Evolutionary conservation across 2,888 invertebrate genomes (phyloP).

Genomic region (Mesorhabditis sp.): DNA sequence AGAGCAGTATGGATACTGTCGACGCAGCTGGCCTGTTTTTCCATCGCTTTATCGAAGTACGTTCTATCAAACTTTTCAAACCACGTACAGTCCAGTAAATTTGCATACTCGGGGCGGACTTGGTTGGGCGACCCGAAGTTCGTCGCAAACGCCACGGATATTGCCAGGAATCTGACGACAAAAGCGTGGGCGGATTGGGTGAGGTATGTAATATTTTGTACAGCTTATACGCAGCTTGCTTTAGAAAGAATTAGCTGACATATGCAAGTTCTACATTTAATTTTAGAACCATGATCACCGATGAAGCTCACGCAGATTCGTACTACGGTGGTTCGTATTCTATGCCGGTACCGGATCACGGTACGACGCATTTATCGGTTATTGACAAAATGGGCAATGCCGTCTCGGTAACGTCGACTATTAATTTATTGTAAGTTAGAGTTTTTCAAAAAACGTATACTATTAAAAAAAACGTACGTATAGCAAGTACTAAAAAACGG

Average conservation of each 20-base stretch:
- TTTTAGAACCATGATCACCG: background rate
- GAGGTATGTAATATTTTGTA: no score
- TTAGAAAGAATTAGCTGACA: no score
- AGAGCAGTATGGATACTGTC: conserved; percentile 24
- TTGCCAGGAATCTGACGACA: conserved; percentile 37
- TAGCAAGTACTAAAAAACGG: no score
- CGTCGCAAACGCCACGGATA: conserved; percentile 28
- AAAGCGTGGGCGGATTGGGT: conserved; percentile 27
- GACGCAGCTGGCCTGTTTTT: conserved; percentile 64
- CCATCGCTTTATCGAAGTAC: conserved; percentile 80
- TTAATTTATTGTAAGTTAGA: conserved; percentile 76
- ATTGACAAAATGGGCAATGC: conserved; percentile 77
- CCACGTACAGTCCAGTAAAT: background rate
- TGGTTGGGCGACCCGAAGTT: conserved; percentile 78
- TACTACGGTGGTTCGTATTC: background rate
- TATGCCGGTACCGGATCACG: conserved; percentile 66
- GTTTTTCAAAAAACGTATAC: background rate
- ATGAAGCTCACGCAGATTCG: background rate
- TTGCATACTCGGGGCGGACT: conserved; percentile 59
- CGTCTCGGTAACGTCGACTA: conserved; percentile 82
- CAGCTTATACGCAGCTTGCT: no score
- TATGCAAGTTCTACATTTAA: background rate
- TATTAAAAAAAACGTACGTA: no score
- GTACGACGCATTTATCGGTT: conserved; percentile 85
- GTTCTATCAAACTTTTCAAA: background rate